phyloP scores from a whole-genome alignment of 2,888 invertebrate genomes.

The Eristalis tenax region DNA sequence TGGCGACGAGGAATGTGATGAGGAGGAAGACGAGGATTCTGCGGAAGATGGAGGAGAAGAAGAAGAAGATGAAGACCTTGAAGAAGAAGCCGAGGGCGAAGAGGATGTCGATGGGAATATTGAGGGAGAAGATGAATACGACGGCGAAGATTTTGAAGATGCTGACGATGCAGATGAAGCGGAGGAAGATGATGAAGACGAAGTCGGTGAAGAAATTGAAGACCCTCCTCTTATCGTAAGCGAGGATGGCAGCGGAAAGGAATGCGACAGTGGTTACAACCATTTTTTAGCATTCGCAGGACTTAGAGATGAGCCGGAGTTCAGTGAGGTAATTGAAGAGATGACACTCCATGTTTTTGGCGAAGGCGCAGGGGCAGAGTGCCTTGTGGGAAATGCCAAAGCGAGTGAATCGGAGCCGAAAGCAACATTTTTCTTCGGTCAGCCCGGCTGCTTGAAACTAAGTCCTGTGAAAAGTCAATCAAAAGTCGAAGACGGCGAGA shows the following conservation, averaged over 20 bases:
- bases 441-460: conserved; percentile 81
- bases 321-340: conserved; percentile 89
- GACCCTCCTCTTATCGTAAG: conserved; percentile 87
- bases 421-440: conserved; percentile 82
- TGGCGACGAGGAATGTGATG: conserved; percentile 75
- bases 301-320: conserved; percentile 39
- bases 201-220: conserved; percentile 86
- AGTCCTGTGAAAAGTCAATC: conserved; percentile 77
- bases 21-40: conserved; percentile 72
- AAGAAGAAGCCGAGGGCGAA: conserved; percentile 62
- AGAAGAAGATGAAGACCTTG: conserved; percentile 19
- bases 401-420: conserved; percentile 75
- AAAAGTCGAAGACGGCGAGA: conserved; percentile 72
- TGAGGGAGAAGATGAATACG: conserved; percentile 63
- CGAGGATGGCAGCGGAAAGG: conserved; percentile 87
- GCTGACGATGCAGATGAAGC: not conserved
- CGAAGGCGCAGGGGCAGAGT: conserved; percentile 87
- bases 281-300: conserved; percentile 10
- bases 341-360: conserved; percentile 85
- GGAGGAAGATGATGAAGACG: not conserved
- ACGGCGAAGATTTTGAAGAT: not conserved
- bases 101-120: conserved; percentile 19
- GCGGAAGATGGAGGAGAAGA: conserved; percentile 76
- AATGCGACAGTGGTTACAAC: conserved; percentile 82
- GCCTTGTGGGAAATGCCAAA: conserved; percentile 86